Conservation (phyloP, 2,888 invertebrate species). For the Neelides folsomi region DNA sequence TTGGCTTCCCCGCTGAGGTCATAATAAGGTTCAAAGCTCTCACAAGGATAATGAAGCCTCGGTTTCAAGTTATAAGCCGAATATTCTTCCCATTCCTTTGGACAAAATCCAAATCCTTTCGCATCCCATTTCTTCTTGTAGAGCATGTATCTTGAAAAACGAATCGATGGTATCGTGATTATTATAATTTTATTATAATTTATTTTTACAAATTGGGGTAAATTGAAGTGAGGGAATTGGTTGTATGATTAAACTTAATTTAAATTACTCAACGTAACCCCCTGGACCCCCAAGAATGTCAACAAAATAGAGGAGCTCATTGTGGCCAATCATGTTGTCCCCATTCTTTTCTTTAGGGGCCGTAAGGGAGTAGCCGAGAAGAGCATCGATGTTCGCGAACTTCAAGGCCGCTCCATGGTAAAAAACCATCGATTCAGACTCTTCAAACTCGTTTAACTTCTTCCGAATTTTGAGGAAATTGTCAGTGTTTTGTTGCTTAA, state of each 20-base stretch:
- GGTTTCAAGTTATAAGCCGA: slow-evolving; percentile 62
- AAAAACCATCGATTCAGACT: slow-evolving; percentile 45
- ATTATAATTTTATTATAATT: too few relatives aligned
- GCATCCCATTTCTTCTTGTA: slow-evolving; percentile 49
- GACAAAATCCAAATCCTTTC: slow-evolving; percentile 91
- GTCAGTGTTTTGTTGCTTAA: too few relatives aligned
- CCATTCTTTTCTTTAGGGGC: slow-evolving; percentile 51
- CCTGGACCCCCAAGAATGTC: slow-evolving; percentile 96
- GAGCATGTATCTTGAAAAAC: slow-evolving; percentile 48
- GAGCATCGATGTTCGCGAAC: slow-evolving; percentile 93
- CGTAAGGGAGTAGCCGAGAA: slow-evolving; percentile 81
- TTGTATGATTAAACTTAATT: background rate
- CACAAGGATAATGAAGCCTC: slow-evolving; percentile 51
- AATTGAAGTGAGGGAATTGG: background rate
- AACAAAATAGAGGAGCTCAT: slow-evolving; percentile 66
- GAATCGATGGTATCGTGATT: background rate
- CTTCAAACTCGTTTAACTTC: too few relatives aligned
- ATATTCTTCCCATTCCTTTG: slow-evolving; percentile 55
- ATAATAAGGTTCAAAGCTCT: slow-evolving; percentile 84
- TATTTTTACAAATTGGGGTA: background rate
- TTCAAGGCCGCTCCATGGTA: slow-evolving; percentile 75
- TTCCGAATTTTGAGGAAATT: too few relatives aligned
- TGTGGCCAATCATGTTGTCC: slow-evolving; percentile 34
- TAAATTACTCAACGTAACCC: slow-evolving; percentile 71
- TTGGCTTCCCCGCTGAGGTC: slow-evolving; percentile 67